Base-by-base conservation (phyloP, 64 coral and sea anemone species). In the Hydrozoanthus tunicans region DNA sequence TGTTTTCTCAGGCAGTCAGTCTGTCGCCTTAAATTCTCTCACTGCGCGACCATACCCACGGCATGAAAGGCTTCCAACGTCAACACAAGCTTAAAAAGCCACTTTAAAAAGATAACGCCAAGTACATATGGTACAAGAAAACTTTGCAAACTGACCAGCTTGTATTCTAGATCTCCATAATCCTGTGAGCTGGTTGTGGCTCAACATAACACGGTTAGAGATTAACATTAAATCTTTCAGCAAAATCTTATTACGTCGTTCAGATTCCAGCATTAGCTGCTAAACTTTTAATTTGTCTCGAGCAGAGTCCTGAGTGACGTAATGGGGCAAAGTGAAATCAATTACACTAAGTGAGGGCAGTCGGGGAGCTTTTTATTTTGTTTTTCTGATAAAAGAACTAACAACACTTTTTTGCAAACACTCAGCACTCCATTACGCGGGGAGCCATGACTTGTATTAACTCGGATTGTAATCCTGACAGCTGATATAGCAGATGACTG, bases 221-320 rank as follows among this genome's bases (percentile, higher is more conserved):
- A 43, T 43, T 43, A 43, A 43, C 32, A 43, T 43, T 43, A 43
- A 55, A 66, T 32, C 62, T 65, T 66, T 54, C 67, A 83, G 81
- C 11, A 13, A 54, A 52, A 83, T 66, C 51, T 68, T 83, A n/a
- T 68, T 67, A 68, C 67, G 81, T 83, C 24, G 1, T 54, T 83
- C 3, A 53, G 14, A 83, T 8, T 17, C 17, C 13, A 15, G 14
- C 53, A 8, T 67, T 64, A 68, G 15, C 27, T 6, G 14, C 43
- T 52, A 56, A 83, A 54, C 53, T 14, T 52, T n/a, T 68, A 53
- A 66, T 83, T 55, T 79, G 77, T 55, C 54, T 10, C 53, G 77
- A 55, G 17, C 15, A 79, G 55, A 56, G 23, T 59, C 7, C n/a
- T 63, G 52, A 13, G 27, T 55, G 12, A 5, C 61, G 51, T 20